Evolutionary conservation across 2,113 vertebrate genomes (phyloP).

Genomic region (western clawed frog (Xenopus tropicalis)): DNA sequence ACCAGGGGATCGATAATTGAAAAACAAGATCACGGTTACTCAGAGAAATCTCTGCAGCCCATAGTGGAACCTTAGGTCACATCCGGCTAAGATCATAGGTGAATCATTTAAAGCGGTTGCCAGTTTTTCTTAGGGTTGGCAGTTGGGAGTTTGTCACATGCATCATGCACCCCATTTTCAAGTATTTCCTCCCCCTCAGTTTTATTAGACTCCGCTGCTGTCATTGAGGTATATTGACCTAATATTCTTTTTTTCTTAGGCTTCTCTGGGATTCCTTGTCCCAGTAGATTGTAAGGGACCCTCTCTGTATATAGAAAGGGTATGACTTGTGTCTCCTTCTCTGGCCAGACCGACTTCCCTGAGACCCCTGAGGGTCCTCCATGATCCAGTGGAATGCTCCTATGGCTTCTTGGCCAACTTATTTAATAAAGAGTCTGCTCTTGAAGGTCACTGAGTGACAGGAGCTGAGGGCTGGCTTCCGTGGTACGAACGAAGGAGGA

Average conservation of each 20-base stretch:
- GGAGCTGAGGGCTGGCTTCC: conserved; percentile 62
- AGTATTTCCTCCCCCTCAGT: background rate
- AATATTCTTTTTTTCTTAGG: conserved; percentile 21
- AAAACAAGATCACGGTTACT: conserved; percentile 44
- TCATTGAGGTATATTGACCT: conserved; percentile 45
- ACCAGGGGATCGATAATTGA: background rate
- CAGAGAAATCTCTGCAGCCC: conserved; percentile 25
- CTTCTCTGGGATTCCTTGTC: background rate
- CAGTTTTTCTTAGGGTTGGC: background rate
- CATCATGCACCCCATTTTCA: conserved; percentile 17
- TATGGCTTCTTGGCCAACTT: conserved; percentile 38
- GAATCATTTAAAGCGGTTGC: background rate
- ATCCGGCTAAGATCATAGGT: background rate
- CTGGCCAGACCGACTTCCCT: conserved; percentile 5
- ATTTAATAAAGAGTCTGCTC: background rate
- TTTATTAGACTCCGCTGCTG: conserved; percentile 15
- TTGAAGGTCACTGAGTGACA: conserved; percentile 63
- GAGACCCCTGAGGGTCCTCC: conserved; percentile 18
- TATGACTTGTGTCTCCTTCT: conserved; percentile 12
- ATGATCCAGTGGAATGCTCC: conserved; percentile 66
- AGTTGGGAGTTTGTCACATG: conserved; percentile 24
- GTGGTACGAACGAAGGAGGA: conserved; percentile 92
- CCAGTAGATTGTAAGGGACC: background rate
- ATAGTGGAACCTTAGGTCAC: conserved; percentile 6
- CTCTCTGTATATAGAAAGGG: conserved; percentile 7